Base-by-base conservation (phyloP, 2,113 vertebrate species). In the Sigmodon hispidus region DNA sequence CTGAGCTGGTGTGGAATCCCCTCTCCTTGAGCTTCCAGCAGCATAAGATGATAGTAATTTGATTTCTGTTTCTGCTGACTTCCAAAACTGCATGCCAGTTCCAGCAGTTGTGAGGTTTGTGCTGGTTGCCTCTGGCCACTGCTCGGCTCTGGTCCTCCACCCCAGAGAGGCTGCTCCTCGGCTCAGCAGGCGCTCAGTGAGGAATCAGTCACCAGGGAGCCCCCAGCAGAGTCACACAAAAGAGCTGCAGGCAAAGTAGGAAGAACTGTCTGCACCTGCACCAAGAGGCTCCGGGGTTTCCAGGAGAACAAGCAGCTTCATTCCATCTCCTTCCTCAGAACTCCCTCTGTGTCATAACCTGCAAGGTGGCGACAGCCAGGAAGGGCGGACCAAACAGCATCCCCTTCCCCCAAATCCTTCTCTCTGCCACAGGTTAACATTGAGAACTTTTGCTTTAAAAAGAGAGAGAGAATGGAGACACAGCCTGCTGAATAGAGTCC, bases 301-400 rank as follows among this genome's bases (percentile, higher is more conserved):
- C 93, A 94, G 90, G 95, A 97, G 98, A 90, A 97, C 43, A 95
- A 98, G 97, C 95, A 69, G 97, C 98, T 98, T 95, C 97, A 67
- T 57, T 31, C 96, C 98, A 97, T 97, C 97, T 98, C 31, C 92
- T 92, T 97, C 96, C 85, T 96, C 97, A 98, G 98, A 98, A 97
- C 98, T 98, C 98, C 98, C 97, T 98, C 98, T 97, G 36, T 98
- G 98, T 98, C 98, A 98, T 34, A 97, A 97, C 96, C 97, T 95
- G 97, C 96, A 95, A 98, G 98, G 98, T 97, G 97, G 98, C 84
- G 89, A 93, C 97, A 61, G 96, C 96, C 96, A 90, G 94, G 90
- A 92, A 98, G 96, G 94, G 96, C 90, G 97, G 96, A 96, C 69
- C 91, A 29, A 76, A 96, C 50, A 90, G 83, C 79, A 76, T 85